Conservation (phyloP, 2,113 vertebrate genomes). For the Oplegnathus fasciatus region DNA sequence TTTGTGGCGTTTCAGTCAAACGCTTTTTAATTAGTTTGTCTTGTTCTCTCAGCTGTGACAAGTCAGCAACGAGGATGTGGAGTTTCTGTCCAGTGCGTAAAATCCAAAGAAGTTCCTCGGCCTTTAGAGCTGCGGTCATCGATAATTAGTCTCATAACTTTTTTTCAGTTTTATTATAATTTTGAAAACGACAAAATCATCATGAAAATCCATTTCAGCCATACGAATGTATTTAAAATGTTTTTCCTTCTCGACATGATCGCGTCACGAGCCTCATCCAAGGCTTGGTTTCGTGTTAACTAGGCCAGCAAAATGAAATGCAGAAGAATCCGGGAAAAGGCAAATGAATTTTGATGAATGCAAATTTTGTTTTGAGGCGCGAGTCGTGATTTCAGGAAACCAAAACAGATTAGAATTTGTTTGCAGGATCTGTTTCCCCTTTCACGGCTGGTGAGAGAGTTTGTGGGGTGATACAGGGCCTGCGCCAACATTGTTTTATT, state of each 20-base stretch:
- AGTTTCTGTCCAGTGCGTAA: conserved; percentile 9
- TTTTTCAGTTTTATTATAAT: neutral
- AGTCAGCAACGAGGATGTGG: neutral
- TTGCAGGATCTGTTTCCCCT: conserved; percentile 25
- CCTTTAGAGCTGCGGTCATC: neutral
- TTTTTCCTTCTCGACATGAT: neutral
- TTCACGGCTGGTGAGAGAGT: conserved; percentile 11
- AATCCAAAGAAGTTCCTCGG: neutral
- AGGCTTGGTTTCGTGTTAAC: conserved; percentile 12
- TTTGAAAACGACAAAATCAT: neutral
- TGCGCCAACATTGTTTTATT: conserved; percentile 11
- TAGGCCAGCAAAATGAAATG: conserved; percentile 43
- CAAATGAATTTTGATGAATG: conserved; percentile 63
- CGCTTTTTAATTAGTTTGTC: conserved; percentile 27
- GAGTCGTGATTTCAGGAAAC: conserved; percentile 43
- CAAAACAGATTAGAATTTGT: conserved; percentile 47
- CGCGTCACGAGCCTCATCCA: neutral
- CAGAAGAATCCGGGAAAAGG: conserved; percentile 14
- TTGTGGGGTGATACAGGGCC: conserved; percentile 5
- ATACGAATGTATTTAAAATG: neutral
- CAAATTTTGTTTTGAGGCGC: conserved; percentile 61
- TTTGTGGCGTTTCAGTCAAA: neutral
- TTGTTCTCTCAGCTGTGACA: neutral
- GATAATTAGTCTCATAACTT: conserved; percentile 9
- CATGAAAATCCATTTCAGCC: accelerated